Evolutionary conservation across 1,140 invertebrate species (phyloP).

Genomic region (Ostrea edulis): DNA sequence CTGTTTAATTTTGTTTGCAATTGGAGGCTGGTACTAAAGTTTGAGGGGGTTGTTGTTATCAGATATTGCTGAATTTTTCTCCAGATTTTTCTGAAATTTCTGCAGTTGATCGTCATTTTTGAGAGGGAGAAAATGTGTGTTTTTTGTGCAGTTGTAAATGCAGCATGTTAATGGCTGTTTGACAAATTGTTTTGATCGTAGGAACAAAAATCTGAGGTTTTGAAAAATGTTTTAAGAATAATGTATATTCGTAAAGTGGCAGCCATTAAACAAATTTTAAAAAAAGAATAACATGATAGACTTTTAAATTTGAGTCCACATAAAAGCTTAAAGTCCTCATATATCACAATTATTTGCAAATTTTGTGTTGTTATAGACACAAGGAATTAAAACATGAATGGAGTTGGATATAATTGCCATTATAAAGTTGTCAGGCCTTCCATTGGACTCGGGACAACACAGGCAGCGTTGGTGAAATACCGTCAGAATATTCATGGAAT

Average conservation of each 20-base stretch:
- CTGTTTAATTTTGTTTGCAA: background rate
- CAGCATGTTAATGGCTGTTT: too few relatives aligned
- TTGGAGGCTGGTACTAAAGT: background rate
- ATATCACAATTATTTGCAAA: slow-evolving; percentile 3
- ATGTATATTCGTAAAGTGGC: too few relatives aligned
- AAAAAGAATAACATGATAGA: background rate
- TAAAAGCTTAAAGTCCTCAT: background rate
- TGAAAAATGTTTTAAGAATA: too few relatives aligned
- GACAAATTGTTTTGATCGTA: too few relatives aligned
- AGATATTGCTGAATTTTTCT: background rate
- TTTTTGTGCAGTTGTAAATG: too few relatives aligned
- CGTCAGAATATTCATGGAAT: background rate
- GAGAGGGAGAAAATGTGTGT: background rate
- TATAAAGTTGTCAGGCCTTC: slow-evolving; percentile 11
- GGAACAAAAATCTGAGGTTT: too few relatives aligned
- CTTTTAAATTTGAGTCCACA: background rate
- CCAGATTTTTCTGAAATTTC: background rate
- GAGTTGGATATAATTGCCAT: slow-evolving; percentile 17
- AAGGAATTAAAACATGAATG: background rate
- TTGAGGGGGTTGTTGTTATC: background rate
- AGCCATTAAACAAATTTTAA: background rate
- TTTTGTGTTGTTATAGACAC: background rate
- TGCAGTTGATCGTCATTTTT: background rate
- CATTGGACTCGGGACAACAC: background rate
- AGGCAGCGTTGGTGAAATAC: background rate